Conservation (phyloP, 2,888 invertebrate species). For the Drosophila conformis region DNA sequence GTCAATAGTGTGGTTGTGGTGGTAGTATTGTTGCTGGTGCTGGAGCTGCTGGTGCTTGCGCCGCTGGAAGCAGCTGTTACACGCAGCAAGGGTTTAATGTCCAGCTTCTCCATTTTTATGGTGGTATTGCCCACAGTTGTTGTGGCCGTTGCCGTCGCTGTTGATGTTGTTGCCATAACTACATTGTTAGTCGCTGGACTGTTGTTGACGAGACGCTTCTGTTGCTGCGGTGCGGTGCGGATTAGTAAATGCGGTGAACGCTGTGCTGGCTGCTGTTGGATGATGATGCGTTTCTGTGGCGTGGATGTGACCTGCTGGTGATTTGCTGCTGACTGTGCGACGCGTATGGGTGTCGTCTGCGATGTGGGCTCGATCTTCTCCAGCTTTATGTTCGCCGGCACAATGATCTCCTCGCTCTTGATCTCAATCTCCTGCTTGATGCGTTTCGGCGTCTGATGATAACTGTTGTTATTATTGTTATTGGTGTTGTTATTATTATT, state of each 20-base stretch:
- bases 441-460: conserved; percentile 77
- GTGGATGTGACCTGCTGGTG: conserved; percentile 18
- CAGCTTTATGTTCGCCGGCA: conserved; percentile 81
- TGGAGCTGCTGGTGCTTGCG: conserved; percentile 41
- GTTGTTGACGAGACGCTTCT: conserved; percentile 64
- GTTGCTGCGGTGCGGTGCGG: conserved; percentile 44
- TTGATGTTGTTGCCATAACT: conserved; percentile 15
- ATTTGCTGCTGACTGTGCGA: conserved; percentile 21
- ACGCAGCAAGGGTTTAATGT: conserved; percentile 79
- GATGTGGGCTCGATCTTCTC: conserved; percentile 78
- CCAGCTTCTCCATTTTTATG: conserved; percentile 83
- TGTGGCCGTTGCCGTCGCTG: conserved; percentile 42
- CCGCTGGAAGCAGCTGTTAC: conserved; percentile 39
- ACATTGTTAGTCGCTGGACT: conserved; percentile 35
- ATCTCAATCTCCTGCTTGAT: conserved; percentile 84
- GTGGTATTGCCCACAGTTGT: conserved; percentile 72
- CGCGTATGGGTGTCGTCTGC: conserved; percentile 27
- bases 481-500: conserved; percentile 63
- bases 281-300: conserved; percentile 47
- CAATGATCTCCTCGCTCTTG: conserved; percentile 82
- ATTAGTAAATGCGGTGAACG: conserved; percentile 54
- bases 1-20: conserved; percentile 66
- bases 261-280: conserved; percentile 67
- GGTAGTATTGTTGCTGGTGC: conserved; percentile 54
- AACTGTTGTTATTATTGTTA: conserved; percentile 63